Percentiles rank a stretch among this genome's conserved stretches.
Conservation (phyloP, 2,888 invertebrate genomes). For the Papilio demoleus region DNA sequence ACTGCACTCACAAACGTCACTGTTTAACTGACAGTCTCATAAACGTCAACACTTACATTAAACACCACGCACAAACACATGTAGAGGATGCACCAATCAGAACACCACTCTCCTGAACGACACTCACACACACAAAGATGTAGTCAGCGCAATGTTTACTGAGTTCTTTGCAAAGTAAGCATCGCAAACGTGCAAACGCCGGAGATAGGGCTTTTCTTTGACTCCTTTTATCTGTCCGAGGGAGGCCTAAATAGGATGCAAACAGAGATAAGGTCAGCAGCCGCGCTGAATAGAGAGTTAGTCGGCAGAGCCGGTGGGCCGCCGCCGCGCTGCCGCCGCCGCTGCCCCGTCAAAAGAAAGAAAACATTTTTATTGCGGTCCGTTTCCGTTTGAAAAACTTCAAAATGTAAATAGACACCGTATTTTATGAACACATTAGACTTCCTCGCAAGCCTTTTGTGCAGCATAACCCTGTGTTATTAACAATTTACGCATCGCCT, state of each 20-base stretch:
- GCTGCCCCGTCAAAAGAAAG: constrained; percentile 39
- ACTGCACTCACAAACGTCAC: constrained; percentile 58
- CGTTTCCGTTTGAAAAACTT: constrained; percentile 42
- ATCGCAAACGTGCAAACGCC: constrained; percentile 76
- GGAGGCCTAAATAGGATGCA: constrained; percentile 80
- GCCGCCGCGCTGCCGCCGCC: constrained; percentile 10
- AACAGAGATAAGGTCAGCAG: constrained; percentile 74
- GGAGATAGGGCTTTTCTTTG: constrained; percentile 80
- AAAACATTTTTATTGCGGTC: constrained; percentile 45
- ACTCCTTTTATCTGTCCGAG: constrained; percentile 76
- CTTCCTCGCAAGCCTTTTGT: neutral
- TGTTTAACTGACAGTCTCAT: constrained; percentile 60
- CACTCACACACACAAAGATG: constrained; percentile 46
- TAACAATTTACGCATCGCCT: neutral
- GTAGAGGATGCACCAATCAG: constrained; percentile 41
- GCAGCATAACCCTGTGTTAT: neutral
- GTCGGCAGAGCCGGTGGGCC: constrained; percentile 47
- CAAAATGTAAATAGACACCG: constrained; percentile 10
- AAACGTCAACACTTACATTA: constrained; percentile 44
- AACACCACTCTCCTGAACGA: neutral
- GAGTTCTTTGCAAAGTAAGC: constrained; percentile 58
- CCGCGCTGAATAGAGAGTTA: constrained; percentile 71
- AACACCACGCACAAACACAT: constrained; percentile 44
- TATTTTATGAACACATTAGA: constrained; percentile 14
- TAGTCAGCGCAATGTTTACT: constrained; percentile 30